Evolutionary conservation across 2,797 vertebrate species (phyloP).

Genomic region (Pyrocephalus nanus): DNA sequence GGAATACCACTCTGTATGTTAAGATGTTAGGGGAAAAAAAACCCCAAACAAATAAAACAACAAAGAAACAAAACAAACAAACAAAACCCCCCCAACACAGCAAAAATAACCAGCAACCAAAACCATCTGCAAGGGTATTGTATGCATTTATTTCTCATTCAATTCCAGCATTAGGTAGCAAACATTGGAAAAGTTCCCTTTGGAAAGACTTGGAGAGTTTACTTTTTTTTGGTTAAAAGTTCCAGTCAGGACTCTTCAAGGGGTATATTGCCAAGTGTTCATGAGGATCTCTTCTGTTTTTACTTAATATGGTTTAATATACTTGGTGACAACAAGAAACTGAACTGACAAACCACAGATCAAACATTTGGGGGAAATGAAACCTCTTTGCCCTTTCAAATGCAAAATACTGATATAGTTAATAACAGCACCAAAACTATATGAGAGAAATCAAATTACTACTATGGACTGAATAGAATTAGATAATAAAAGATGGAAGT

Average conservation of each 20-base stretch:
- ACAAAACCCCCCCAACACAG: neutral
- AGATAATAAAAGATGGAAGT: neutral
- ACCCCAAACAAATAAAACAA: neutral
- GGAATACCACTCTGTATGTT: neutral
- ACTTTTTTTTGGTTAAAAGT: neutral
- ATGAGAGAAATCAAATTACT: neutral
- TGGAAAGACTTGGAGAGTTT: neutral
- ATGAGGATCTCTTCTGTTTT: neutral
- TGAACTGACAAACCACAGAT: neutral
- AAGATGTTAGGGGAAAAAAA: neutral
- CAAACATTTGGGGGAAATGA: neutral
- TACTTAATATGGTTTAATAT: neutral
- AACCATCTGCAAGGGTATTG: accelerated
- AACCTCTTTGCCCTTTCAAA: neutral
- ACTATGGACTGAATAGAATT: neutral
- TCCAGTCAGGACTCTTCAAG: neutral
- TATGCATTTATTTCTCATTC: neutral
- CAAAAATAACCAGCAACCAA: neutral
- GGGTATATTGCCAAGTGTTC: neutral
- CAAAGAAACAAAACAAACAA: neutral
- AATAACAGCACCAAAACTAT: neutral
- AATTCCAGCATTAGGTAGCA: neutral
- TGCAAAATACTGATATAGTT: neutral
- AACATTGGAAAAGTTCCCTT: neutral
- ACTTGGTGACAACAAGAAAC: neutral